These are phyloP conservation scores for Drosophila rufa DNA, from an alignment of 1,140 invertebrate genomes.

Conservation along the genomic window DNA sequence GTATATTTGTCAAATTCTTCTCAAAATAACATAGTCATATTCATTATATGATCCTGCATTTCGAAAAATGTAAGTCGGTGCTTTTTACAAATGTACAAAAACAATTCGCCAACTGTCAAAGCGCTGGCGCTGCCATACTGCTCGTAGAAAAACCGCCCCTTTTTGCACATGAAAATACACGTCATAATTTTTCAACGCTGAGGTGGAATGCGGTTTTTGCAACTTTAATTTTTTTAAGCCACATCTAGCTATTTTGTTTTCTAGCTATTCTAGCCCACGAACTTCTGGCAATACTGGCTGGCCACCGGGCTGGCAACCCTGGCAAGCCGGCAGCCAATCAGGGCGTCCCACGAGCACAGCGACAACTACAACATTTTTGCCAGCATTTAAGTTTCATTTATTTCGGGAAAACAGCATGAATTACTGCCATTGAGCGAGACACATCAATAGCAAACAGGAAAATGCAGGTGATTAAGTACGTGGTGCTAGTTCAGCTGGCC, in stretches of 20 bases:
- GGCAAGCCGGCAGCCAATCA: constrained; percentile 63
- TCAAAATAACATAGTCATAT: no score
- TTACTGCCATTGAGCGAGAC: constrained; percentile 17
- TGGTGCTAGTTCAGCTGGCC: constrained; percentile 69
- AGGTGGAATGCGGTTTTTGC: no score
- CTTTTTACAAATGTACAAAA: no score
- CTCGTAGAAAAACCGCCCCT: no score
- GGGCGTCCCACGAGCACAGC: constrained; percentile 69
- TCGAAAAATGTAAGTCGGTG: no score
- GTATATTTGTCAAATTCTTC: no score
- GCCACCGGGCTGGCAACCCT: constrained; percentile 29
- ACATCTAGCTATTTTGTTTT: neutral
- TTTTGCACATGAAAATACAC: no score
- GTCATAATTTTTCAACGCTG: no score
- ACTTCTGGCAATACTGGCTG: constrained; percentile 16
- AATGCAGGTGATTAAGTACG: constrained; percentile 66
- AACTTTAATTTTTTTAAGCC: no score
- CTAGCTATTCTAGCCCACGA: neutral
- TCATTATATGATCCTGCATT: no score
- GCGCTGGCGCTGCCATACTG: no score
- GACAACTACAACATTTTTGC: constrained; percentile 62
- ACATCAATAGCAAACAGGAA: constrained; percentile 3
- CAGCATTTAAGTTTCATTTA: constrained; percentile 56
- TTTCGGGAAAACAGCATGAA: constrained; percentile 23
- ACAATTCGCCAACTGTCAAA: no score